Conservation (phyloP, 2,113 vertebrate genomes). For the Chaenogobius annularis region DNA sequence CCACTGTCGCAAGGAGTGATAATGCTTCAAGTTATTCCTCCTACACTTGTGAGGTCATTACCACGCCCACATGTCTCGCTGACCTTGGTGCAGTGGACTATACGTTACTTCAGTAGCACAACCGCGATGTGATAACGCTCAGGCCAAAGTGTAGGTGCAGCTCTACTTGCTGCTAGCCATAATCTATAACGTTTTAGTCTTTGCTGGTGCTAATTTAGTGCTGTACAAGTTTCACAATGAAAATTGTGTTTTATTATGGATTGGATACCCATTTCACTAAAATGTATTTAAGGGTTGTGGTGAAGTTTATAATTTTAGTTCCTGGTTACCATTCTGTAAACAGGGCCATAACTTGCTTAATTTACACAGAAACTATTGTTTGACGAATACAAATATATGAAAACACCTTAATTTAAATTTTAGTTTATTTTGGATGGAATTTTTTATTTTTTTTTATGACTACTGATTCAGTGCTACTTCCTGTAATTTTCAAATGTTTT, state of each 20-base stretch:
- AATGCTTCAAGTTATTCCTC: conserved; percentile 38
- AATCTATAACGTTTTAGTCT: not conserved
- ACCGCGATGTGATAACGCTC: conserved; percentile 1
- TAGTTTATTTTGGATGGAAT: too few species aligned
- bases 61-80: conserved; percentile 18
- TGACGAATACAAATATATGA: too few species aligned
- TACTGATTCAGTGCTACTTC: too few species aligned
- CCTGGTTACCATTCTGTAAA: too few species aligned
- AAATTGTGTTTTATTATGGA: not conserved
- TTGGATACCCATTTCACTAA: too few species aligned
- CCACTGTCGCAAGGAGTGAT: not conserved
- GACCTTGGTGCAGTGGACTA: conserved; percentile 16
- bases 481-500: too few species aligned
- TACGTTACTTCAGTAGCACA: conserved; percentile 7
- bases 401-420: too few species aligned
- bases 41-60: conserved; percentile 35
- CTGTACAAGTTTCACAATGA: not conserved
- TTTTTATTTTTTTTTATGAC: too few species aligned
- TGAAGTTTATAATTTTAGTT: too few species aligned
- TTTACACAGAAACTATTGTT: too few species aligned
- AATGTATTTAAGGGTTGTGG: too few species aligned
- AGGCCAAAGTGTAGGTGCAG: conserved; percentile 12
- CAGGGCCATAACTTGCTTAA: too few species aligned
- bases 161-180: conserved; percentile 1
- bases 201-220: not conserved